Base-by-base conservation (phyloP, 2,888 invertebrate species). In the Drosophila gaucha region DNA sequence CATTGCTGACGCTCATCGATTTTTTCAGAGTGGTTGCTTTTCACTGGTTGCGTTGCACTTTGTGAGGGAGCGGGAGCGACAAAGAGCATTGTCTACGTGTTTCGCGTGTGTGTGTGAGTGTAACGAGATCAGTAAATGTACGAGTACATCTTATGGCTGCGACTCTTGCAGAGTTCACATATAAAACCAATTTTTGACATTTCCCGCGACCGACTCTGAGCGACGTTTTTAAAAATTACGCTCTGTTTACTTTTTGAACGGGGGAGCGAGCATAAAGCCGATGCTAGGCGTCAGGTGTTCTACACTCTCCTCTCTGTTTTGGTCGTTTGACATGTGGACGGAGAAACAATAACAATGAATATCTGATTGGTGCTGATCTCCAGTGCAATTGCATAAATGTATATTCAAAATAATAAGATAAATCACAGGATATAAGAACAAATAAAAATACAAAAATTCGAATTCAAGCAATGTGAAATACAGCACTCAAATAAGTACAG, bases 131-230 rank as follows among this genome's bases (percentile, higher is more conserved):
- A 84, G 67, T 86, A 20, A 64, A 56, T 38, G 54, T 49, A 28
- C 43, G 28, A 51, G 59, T 66, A 75, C 72, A 67, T 84, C 67
- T 66, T 66, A 39, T 47, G 63, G 52, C 43, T 36, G 56, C 56
- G 78, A 77, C 88, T 82, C 86, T 85, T 82, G 82, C 86, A 84
- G 88, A 84, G 84, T 84, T 84, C 84, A 84, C 62, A 65, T 60
- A 64, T 55, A 64, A 59, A 64, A 62, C 60, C 56, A 68, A 69
- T 76, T 80, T 82, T 82, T 86, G 88, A 88, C 88, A 86, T 88
- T 88, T 82, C 83, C 82, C 87, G 65, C 83, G 68, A 52, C 70
- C 71, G 52, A 73, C 82, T 82, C 82, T 82, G 82, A 82, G 82
- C 82, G 82, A 68, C 86, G 86, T 65, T 88, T 83, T 74, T 67